A percentile compares a stretch with the other conserved stretches of the same genome.
phyloP scores from a whole-genome alignment of 2,113 vertebrate species.

The Labeo rohita region DNA sequence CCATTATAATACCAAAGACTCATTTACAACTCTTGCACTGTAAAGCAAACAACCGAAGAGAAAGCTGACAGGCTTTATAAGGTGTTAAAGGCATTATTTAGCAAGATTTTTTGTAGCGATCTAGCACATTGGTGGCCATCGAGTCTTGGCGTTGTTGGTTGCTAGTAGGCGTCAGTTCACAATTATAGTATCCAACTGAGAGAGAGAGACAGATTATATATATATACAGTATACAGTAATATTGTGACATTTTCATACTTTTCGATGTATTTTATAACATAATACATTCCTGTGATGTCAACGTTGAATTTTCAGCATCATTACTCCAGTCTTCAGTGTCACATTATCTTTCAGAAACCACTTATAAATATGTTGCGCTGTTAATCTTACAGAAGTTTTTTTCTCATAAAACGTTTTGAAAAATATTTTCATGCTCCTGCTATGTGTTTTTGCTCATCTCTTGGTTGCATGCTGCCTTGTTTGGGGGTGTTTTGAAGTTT shows the following conservation, averaged over 20 bases:
- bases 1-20: constrained; percentile 15
- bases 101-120: constrained; percentile 19
- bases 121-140: neutral
- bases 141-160: neutral
- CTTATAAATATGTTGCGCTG: too few relatives aligned
- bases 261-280: neutral
- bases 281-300: neutral
- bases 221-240: neutral
- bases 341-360: neutral
- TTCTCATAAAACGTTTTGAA: too few relatives aligned
- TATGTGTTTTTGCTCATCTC: neutral
- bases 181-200: neutral
- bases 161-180: neutral
- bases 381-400: too few relatives aligned
- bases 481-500: neutral
- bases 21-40: constrained; percentile 39
- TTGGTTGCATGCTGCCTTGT: neutral
- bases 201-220: neutral
- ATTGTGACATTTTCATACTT: neutral
- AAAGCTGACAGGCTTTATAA: constrained; percentile 10
- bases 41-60: neutral
- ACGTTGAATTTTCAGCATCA: neutral
- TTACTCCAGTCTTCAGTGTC: neutral
- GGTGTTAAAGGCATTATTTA: constrained; percentile 21
- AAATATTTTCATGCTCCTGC: neutral